Conservation (phyloP, 1,140 invertebrate genomes). For the Anastatus disparis region DNA sequence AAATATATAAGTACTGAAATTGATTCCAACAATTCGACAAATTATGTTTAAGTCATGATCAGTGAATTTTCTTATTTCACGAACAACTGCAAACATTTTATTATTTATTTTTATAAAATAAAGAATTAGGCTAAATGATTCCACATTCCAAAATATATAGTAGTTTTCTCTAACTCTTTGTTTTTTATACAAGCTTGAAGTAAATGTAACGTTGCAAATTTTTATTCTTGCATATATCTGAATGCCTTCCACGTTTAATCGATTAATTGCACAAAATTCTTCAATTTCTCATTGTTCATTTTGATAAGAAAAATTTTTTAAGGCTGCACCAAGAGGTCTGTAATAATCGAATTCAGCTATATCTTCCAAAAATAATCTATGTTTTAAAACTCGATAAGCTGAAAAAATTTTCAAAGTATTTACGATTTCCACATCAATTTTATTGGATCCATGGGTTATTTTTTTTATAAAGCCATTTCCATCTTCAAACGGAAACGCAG, state of each 20-base stretch:
- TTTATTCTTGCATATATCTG: slow-evolving; percentile 12
- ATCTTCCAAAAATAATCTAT: background rate
- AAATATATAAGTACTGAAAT: background rate
- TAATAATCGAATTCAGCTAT: background rate
- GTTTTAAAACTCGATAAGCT: background rate
- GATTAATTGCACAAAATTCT: background rate
- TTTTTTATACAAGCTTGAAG: background rate
- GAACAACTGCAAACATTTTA: background rate
- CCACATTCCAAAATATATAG: background rate
- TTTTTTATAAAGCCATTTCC: background rate
- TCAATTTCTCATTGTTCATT: background rate
- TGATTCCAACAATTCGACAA: background rate
- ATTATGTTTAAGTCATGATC: background rate
- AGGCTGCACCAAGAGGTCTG: background rate
- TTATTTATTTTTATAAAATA: background rate
- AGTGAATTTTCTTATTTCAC: background rate
- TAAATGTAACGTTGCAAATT: background rate
- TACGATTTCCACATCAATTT: slow-evolving; percentile 16
- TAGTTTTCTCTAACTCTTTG: slow-evolving; percentile 2
- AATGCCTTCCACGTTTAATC: background rate
- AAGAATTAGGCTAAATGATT: background rate
- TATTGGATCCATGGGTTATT: background rate
- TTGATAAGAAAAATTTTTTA: background rate
- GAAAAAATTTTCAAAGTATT: slow-evolving; percentile 1
- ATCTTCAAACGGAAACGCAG: slow-evolving; percentile 14